Evolutionary conservation across 2,888 invertebrate species (phyloP), one percentile per base, ranked within the genome.

Genomic region (Sussaba pulchella): DNA sequence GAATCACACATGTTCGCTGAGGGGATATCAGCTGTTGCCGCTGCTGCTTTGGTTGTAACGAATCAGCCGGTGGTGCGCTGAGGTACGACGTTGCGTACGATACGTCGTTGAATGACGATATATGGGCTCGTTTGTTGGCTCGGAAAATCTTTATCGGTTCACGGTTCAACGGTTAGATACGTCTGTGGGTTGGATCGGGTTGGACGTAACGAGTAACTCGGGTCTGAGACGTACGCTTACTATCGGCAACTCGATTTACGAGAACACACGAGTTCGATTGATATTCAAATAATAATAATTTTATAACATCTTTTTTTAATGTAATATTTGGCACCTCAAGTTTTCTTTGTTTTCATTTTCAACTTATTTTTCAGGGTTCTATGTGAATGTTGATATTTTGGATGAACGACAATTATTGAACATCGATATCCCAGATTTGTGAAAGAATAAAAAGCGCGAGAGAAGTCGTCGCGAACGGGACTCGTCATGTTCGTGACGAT

Each of bases 131-230:
- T 24, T 54, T 14, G 52, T n/a, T 14, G 12, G 26, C 26, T 54
- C 26, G 14, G 14, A 26, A 54, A 54, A 54, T 24, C 52, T 54
- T 54, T 54, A 54, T 54, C 52, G 52, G 24, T 54, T 54, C 52
- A 54, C 52, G 52, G 52, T 54, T 54, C 26, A 54, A 26, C 52
- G 52, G 12, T 54, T 54, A 24, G 52, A 26, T 1, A n/a, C n/a
- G n/a, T 54, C 26, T 54, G 24, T 54, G 26, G 5, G 52, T n/a
- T n/a, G 52, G 17, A 54, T n/a, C 26, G 52, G 24, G 52, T 24
- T 54, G 14, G 24, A n/a, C 52, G 52, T 54, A 26, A 1, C 3
- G 26, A 12, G 39, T 8, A 2, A n/a, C n/a, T n/a, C n/a, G 26
- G 26, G 5, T n/a, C 1, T 26, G n/a, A 24, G 24, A 24, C 52